Conservation (phyloP, 2,797 vertebrate genomes). For the Hippopotamyrus pictus region DNA sequence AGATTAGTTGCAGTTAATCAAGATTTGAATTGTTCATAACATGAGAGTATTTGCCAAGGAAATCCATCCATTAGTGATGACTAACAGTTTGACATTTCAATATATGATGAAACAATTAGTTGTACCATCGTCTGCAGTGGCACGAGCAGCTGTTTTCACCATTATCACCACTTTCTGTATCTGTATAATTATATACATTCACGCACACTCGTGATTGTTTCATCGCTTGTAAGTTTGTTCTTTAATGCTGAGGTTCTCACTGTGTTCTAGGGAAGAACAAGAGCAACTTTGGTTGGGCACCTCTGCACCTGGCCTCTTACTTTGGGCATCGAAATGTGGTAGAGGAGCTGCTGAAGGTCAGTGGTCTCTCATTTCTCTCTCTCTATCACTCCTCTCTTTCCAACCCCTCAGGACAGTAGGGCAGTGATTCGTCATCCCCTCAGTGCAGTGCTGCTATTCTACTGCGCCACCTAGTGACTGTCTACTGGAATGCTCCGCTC, state of each 20-base stretch:
- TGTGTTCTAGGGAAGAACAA: constrained; percentile 78
- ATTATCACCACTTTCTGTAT: neutral
- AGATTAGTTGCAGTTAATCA: neutral
- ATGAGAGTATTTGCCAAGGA: neutral
- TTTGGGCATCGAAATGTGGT: constrained; percentile 88
- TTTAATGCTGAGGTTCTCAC: neutral
- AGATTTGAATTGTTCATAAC: neutral
- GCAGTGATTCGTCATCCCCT: neutral
- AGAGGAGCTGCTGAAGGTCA: constrained; percentile 83
- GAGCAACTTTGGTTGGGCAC: constrained; percentile 92
- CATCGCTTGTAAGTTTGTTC: neutral
- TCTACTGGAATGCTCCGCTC: neutral
- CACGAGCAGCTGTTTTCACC: neutral
- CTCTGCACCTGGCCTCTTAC: constrained; percentile 93
- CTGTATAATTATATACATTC: neutral
- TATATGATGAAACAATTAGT: neutral
- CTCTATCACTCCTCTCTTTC: neutral
- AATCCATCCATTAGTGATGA: neutral
- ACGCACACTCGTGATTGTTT: neutral
- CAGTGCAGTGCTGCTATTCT: neutral
- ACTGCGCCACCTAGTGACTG: neutral
- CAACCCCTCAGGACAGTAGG: neutral
- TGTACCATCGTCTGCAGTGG: neutral
- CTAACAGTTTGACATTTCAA: neutral
- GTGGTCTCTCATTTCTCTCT: neutral